These are phyloP conservation scores for Montipora capitata DNA, from an alignment of 92 coral and sea anemone species.

Conservation along the genomic window DNA sequence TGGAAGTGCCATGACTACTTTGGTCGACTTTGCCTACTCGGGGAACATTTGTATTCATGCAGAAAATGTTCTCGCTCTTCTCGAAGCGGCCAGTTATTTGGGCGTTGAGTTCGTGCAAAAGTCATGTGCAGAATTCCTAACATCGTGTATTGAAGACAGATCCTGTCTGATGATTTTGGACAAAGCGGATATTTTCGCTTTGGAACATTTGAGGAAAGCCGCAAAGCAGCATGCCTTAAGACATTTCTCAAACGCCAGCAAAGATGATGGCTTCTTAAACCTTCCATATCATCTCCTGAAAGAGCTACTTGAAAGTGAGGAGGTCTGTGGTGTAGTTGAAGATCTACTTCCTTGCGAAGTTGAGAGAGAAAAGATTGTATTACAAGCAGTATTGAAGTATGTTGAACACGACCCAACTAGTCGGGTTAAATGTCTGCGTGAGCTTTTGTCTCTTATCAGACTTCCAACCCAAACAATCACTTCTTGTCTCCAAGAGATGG, in stretches of 20 bases:
- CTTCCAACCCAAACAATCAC: conserved; percentile 65
- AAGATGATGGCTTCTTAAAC: conserved; percentile 67
- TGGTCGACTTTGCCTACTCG: conserved; percentile 87
- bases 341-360: conserved; percentile 72
- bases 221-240: conserved; percentile 52
- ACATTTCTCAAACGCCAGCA: conserved; percentile 63
- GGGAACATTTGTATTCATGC: conserved; percentile 71
- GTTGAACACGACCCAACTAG: conserved; percentile 59
- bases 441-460: conserved; percentile 72
- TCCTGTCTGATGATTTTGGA: conserved; percentile 72
- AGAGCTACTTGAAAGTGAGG: conserved; percentile 68
- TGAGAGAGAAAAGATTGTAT: conserved; percentile 76
- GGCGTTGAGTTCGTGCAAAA: conserved; percentile 76
- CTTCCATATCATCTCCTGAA: conserved; percentile 56
- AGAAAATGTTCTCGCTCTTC: conserved; percentile 80
- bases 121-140: conserved; percentile 77
- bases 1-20: conserved; percentile 58
- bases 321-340: conserved; percentile 69
- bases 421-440: conserved; percentile 44
- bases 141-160: conserved; percentile 37
- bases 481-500: conserved; percentile 58
- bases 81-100: conserved; percentile 85
- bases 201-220: conserved; percentile 48
- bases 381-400: conserved; percentile 75
- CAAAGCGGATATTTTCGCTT: conserved; percentile 72